These are phyloP conservation scores for Spinus olivaceus DNA, from an alignment of 2,797 vertebrate genomes.

Conservation along the genomic window DNA sequence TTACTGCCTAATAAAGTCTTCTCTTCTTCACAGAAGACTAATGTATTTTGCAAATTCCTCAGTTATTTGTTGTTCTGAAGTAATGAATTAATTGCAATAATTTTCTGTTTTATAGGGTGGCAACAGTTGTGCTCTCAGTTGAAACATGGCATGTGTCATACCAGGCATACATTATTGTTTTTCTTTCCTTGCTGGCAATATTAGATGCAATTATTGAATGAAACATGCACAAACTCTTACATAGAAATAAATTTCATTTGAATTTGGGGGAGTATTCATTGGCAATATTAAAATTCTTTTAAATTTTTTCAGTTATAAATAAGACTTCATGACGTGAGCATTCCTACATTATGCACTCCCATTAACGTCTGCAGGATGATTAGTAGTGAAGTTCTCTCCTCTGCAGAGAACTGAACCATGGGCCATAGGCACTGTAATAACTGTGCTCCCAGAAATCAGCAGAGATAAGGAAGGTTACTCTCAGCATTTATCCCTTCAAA, in stretches of 20 bases:
- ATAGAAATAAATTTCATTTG: background rate
- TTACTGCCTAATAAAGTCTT: background rate
- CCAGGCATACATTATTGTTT: background rate
- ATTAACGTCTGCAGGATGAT: background rate
- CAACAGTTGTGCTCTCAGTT: background rate
- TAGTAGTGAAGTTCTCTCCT: background rate
- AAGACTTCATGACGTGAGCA: background rate
- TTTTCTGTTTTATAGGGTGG: background rate
- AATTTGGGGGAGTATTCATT: background rate
- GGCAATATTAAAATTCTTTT: background rate
- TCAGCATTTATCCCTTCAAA: background rate
- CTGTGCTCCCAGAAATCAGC: background rate
- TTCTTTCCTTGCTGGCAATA: background rate
- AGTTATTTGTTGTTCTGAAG: background rate
- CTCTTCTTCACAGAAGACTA: background rate
- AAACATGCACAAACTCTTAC: background rate
- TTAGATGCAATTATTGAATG: background rate
- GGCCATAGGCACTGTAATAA: background rate
- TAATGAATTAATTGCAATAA: background rate
- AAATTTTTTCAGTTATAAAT: background rate
- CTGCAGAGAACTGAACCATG: background rate
- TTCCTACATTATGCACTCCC: background rate
- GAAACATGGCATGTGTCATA: background rate
- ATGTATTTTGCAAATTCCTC: background rate
- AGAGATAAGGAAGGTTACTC: background rate